phyloP scores from a whole-genome alignment of 2,888 invertebrate species.

The Homarus gammarus region DNA sequence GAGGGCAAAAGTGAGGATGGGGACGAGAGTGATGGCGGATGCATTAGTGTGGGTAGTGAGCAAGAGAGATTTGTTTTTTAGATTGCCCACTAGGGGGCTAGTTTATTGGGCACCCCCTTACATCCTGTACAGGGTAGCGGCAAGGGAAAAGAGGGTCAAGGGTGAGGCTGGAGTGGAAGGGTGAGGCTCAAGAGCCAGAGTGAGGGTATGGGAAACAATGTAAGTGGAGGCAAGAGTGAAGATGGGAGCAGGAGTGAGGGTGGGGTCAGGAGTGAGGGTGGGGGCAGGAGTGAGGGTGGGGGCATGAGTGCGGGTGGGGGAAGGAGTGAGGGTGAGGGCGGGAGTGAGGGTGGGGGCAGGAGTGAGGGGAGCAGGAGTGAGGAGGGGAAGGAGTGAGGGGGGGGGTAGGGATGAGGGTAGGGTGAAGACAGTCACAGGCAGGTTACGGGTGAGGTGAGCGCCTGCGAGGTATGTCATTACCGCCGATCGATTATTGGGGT shows the following conservation, averaged over 20 bases:
- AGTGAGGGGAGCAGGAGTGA: neutral
- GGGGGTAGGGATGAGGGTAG: neutral
- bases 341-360: neutral
- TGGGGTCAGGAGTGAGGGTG: neutral
- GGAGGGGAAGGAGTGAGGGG: neutral
- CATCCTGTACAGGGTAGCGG: too few relatives aligned
- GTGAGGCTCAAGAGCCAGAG: neutral
- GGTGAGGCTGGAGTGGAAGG: neutral
- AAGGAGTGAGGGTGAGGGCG: neutral
- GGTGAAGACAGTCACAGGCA: neutral
- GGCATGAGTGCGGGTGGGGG: conserved; percentile 6
- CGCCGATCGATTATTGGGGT: conserved; percentile 32
- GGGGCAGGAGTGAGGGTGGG: neutral
- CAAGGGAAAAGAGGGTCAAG: too few relatives aligned
- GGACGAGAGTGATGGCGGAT: too few relatives aligned
- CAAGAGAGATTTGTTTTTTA: too few relatives aligned
- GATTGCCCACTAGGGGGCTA: too few relatives aligned
- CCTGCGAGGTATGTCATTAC: conserved; percentile 36
- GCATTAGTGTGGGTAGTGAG: too few relatives aligned
- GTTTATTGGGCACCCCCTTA: too few relatives aligned
- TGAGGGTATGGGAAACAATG: neutral
- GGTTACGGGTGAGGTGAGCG: conserved; percentile 1
- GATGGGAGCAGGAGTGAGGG: neutral
- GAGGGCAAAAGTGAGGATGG: too few relatives aligned
- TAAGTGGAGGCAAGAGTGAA: neutral